These are phyloP conservation scores for Apoda limacodes DNA, from an alignment of 2,888 invertebrate genomes.

Conservation along the genomic window DNA sequence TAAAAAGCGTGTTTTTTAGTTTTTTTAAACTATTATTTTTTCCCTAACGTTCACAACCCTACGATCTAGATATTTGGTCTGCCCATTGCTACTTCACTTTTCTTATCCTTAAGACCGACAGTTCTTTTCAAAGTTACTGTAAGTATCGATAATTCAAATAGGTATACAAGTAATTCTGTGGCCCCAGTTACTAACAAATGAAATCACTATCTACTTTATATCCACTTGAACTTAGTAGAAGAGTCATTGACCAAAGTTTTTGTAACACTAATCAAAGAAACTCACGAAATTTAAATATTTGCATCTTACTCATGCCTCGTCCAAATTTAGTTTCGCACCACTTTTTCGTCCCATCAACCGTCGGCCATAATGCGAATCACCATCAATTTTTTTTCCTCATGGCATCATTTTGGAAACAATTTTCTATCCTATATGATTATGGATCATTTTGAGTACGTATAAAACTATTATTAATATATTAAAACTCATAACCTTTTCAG, in stretches of 20 bases:
- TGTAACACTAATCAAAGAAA: conserved; percentile 47
- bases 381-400: conserved; percentile 49
- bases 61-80: too few species aligned
- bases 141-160: too few species aligned
- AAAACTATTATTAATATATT: conserved; percentile 64
- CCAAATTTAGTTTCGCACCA: conserved; percentile 41
- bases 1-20: too few species aligned
- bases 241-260: conserved; percentile 11
- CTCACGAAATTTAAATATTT: conserved; percentile 32
- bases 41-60: too few species aligned
- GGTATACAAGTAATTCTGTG: too few species aligned
- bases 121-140: too few species aligned
- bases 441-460: conserved; percentile 53
- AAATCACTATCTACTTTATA: too few species aligned
- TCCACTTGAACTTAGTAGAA: too few species aligned
- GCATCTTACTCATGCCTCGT: conserved; percentile 26
- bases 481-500: conserved; percentile 33
- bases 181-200: too few species aligned
- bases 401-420: conserved; percentile 58
- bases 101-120: too few species aligned
- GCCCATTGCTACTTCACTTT: too few species aligned
- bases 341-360: conserved; percentile 54
- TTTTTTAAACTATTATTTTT: too few species aligned
- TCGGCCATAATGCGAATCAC: conserved; percentile 39
- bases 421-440: conserved; percentile 66